A percentile compares a stretch with the other conserved stretches of the same genome.
Evolutionary conservation across 2,113 vertebrate genomes (phyloP).

Genomic region (Stigmatopora nigra): DNA sequence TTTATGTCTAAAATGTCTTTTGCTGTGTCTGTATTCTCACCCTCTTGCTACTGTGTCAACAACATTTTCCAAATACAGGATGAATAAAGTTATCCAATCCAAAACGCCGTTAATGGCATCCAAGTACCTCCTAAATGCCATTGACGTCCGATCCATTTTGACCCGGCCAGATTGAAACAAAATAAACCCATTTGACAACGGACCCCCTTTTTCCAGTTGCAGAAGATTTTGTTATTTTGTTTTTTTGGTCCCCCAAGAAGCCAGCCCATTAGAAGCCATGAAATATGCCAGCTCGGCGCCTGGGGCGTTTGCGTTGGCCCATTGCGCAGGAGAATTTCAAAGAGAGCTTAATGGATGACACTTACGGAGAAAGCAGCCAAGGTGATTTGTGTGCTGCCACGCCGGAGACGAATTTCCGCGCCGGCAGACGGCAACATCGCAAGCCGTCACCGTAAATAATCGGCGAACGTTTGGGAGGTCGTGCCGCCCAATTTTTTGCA

Average conservation of each 20-base stretch:
- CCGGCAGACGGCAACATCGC: conserved; percentile 8
- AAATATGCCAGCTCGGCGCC: conserved; percentile 34
- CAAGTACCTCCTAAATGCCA: no score
- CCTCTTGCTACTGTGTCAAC: no score
- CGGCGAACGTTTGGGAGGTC: conserved; percentile 15
- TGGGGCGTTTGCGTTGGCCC: conserved; percentile 18
- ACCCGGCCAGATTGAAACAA: no score
- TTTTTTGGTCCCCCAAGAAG: conserved; percentile 35
- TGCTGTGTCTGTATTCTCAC: no score
- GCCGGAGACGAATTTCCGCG: conserved; percentile 17
- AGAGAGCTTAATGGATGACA: conserved; percentile 20
- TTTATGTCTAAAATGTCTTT: no score
- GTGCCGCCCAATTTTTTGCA: no score
- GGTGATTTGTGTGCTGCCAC: conserved; percentile 33
- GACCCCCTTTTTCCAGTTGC: neutral
- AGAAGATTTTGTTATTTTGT: conserved; percentile 21
- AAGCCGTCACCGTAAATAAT: conserved; percentile 17
- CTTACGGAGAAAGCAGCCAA: conserved; percentile 16
- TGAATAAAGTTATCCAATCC: no score
- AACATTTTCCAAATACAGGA: no score
- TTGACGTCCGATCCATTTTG: no score
- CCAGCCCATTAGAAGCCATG: conserved; percentile 30
- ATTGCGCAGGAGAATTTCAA: conserved; percentile 30
- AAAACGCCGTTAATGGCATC: no score
- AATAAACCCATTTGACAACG: no score